Evolutionary conservation across 2,888 invertebrate species (phyloP), one percentile per base, ranked within the genome.

Genomic region (Rhyacophila evoluta): DNA sequence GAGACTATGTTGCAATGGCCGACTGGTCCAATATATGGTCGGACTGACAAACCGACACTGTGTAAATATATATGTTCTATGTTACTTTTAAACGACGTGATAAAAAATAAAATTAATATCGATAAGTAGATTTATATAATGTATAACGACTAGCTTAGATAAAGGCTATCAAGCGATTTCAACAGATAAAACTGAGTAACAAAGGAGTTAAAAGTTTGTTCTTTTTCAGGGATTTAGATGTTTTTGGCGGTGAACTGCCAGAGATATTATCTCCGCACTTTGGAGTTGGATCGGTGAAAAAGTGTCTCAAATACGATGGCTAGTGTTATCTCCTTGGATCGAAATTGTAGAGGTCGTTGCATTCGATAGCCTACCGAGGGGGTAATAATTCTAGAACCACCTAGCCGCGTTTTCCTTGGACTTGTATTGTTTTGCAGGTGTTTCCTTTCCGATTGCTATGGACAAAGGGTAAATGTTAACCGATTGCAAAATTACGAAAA

Each of bases 271-370:
- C 39, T 39, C 12, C 6, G 15, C 39, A 39, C 15, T 15, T 39
- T 39, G 39, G 39, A 39, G n/a, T 39, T 39, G 12, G 39, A 39
- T 39, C 39, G 4, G 1, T 39, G 39, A 39, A 39, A 39, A 39
- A 39, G 39, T 39, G 39, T 39, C 39, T 39, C 39, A 39, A 39
- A 12, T 39, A 39, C 39, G 39, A 39, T 39, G 39, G 39, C 39
- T 15, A 39, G 15, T 15, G 39, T 39, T 39, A 39, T 39, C 39
- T 39, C 15, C 5, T 12, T n/a, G 12, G 39, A 39, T 39, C 39
- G 39, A 39, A 38, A 39, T 39, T 39, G 39, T 39, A 39, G 39
- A n/a, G 39, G 39, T 39, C 39, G 39, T 39, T 39, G 39, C 39
- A 39, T 39, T 39, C 39, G 39, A 39, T 39, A 39, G 39, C 39